Percentiles rank a stretch among this genome's conserved stretches.
phyloP scores from a whole-genome alignment of 30 jellyfish, hydroid and myxozoan genomes.

The Turritopsis dohrnii region DNA sequence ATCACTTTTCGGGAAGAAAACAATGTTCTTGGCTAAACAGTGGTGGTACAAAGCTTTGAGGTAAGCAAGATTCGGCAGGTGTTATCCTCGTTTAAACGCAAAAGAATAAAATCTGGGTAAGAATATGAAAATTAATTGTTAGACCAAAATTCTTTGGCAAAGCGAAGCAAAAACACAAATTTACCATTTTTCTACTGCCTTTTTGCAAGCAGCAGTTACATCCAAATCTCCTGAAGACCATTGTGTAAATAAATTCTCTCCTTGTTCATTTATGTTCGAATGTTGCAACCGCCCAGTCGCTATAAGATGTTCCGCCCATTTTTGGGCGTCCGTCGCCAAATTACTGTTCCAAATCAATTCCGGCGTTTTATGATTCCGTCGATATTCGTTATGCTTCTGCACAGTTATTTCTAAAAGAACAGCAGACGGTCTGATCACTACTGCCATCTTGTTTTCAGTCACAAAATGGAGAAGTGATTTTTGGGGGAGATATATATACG shows the following conservation, averaged over 20 bases:
- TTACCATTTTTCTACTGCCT: constrained; percentile 22
- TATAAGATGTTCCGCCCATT: constrained; percentile 18
- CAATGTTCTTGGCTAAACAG: too few relatives aligned
- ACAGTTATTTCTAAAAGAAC: neutral
- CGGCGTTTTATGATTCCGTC: constrained; percentile 14
- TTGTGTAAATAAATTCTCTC: constrained; percentile 11
- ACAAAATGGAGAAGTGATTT: neutral
- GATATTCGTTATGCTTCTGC: neutral
- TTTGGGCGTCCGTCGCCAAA: constrained; percentile 15
- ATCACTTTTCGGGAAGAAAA: too few relatives aligned
- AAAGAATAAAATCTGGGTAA: neutral
- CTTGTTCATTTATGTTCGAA: neutral
- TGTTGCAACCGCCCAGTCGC: constrained; percentile 9
- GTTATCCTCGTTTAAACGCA: too few relatives aligned
- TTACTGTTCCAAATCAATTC: constrained; percentile 1
- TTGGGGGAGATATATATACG: too few relatives aligned
- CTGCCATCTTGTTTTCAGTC: neutral
- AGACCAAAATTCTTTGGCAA: too few relatives aligned
- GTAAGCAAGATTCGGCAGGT: too few relatives aligned
- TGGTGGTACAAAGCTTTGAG: too few relatives aligned
- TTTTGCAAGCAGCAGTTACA: neutral
- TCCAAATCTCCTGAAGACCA: constrained; percentile 21
- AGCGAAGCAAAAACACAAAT: too few relatives aligned
- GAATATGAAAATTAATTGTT: too few relatives aligned
- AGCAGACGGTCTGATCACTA: neutral